Conservation (phyloP, 2,888 invertebrate species). For the Baccha elongata region DNA sequence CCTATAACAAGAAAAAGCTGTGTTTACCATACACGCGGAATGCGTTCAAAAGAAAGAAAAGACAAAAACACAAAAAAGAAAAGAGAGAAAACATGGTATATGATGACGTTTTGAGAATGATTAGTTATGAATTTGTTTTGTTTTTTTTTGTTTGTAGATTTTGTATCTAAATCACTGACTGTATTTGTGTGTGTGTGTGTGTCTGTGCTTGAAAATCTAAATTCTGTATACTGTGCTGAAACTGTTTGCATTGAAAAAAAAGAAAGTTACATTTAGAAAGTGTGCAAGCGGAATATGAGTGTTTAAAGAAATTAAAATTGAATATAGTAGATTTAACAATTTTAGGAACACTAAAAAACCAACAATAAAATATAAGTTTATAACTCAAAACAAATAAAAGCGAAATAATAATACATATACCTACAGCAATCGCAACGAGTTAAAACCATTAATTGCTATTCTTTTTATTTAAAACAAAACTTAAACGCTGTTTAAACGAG, state of each 20-base stretch:
- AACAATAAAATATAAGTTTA: too few relatives aligned
- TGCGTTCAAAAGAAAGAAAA: slow-evolving; percentile 74
- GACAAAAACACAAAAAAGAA: slow-evolving; percentile 55
- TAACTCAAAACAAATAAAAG: too few relatives aligned
- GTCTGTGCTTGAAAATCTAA: slow-evolving; percentile 35
- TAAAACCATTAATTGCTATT: too few relatives aligned
- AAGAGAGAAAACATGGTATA: slow-evolving; percentile 62
- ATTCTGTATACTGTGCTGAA: slow-evolving; percentile 47
- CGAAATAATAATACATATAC: too few relatives aligned
- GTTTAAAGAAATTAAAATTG: not conserved
- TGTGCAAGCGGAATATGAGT: not conserved
- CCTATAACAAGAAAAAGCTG: slow-evolving; percentile 82
- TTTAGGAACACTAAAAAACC: too few relatives aligned
- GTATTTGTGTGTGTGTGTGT: too few relatives aligned
- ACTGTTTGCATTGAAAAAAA: slow-evolving; percentile 30
- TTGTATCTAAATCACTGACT: slow-evolving; percentile 12
- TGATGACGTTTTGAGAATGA: slow-evolving; percentile 49
- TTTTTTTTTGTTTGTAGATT: not conserved
- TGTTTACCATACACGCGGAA: slow-evolving; percentile 77
- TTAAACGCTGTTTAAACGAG: too few relatives aligned
- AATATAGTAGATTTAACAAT: too few relatives aligned
- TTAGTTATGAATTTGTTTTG: slow-evolving; percentile 44
- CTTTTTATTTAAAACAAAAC: too few relatives aligned
- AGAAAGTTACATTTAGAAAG: slow-evolving; percentile 2
- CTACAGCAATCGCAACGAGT: too few relatives aligned